phyloP scores from a whole-genome alignment of 2,113 vertebrate genomes.

The Notarius quadriscutis region DNA sequence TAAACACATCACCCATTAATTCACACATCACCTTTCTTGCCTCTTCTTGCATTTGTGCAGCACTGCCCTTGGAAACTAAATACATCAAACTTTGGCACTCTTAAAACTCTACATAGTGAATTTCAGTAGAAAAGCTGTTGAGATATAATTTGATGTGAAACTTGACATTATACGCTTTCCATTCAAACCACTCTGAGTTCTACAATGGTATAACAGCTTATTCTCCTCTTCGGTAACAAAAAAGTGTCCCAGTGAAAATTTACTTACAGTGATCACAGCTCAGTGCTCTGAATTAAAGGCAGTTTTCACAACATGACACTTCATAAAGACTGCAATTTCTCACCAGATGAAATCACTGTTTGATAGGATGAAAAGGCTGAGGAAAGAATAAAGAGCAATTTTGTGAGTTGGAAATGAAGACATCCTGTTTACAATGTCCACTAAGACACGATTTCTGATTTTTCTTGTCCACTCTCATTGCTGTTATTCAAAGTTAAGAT shows the following conservation, averaged over 20 bases:
- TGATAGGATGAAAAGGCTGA: conserved; percentile 1
- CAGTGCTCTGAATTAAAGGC: conserved; percentile 51
- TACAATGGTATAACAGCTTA: conserved; percentile 31
- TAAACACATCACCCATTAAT: no score
- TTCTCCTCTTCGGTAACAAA: conserved; percentile 36
- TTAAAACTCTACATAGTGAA: neutral
- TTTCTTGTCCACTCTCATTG: neutral
- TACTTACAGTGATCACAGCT: conserved; percentile 45
- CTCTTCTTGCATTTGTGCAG: neutral
- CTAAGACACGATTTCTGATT: neutral
- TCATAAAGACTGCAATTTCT: conserved; percentile 40
- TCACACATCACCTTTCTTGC: neutral
- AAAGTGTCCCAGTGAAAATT: conserved; percentile 26
- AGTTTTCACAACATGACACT: conserved; percentile 52
- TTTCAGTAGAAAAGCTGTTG: conserved; percentile 12
- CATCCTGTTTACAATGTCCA: neutral
- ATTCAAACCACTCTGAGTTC: conserved; percentile 17
- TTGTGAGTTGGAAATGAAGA: conserved; percentile 15
- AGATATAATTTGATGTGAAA: conserved; percentile 14
- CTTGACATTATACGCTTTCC: conserved; percentile 4
- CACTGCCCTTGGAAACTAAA: neutral
- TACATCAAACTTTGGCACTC: neutral
- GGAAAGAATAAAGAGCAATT: conserved; percentile 8
- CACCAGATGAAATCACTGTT: conserved; percentile 32
- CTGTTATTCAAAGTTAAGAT: neutral